These are phyloP conservation scores for Hycleus cichorii DNA, from an alignment of 1,140 invertebrate species.

Conservation along the genomic window DNA sequence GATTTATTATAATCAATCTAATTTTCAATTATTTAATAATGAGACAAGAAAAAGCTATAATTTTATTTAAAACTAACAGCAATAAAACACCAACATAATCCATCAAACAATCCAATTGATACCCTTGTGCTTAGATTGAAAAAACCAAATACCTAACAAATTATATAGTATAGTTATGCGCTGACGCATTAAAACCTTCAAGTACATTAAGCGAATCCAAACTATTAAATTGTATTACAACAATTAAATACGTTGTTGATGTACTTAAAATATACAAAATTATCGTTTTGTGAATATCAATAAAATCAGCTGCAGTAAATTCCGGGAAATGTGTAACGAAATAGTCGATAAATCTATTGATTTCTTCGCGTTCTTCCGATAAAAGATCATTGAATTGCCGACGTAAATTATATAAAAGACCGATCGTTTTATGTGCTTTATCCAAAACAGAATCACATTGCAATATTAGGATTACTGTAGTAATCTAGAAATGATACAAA, in stretches of 20 bases:
- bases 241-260: slow-evolving; percentile 6
- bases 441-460: slow-evolving; percentile 3
- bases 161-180: too few species aligned
- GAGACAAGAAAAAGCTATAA: too few species aligned
- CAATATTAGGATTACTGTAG: background rate
- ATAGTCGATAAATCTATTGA: background rate
- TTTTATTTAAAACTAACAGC: too few species aligned
- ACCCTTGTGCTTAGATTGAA: too few species aligned
- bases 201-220: too few species aligned
- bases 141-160: too few species aligned
- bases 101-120: too few species aligned
- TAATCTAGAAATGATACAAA: background rate
- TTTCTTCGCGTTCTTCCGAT: background rate
- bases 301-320: slow-evolving; percentile 7
- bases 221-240: slow-evolving; percentile 9
- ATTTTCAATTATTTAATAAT: too few species aligned
- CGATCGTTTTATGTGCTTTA: background rate
- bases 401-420: background rate
- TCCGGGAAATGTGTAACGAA: background rate
- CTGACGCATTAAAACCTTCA: too few species aligned
- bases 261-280: slow-evolving; percentile 5
- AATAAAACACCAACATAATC: too few species aligned
- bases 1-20: too few species aligned
- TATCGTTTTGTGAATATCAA: slow-evolving; percentile 5
- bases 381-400: background rate